Percentiles rank a stretch among this genome's conserved stretches.
These are phyloP conservation scores for Phengaris arion DNA, from an alignment of 2,888 invertebrate species.

Conservation along the genomic window DNA sequence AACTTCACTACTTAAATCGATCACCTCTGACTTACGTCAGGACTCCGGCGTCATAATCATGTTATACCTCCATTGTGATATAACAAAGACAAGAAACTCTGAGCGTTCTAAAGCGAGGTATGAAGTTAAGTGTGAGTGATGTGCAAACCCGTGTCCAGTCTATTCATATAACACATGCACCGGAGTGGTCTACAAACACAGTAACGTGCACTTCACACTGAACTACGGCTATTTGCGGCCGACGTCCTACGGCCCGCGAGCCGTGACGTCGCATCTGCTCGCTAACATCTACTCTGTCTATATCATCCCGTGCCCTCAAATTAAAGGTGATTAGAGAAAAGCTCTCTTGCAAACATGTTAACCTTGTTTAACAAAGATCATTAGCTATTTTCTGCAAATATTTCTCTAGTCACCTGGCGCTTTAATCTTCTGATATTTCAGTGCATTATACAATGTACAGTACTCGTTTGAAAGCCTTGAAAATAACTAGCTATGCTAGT, in stretches of 20 bases:
- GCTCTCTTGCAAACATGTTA: background rate
- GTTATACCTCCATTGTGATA: background rate
- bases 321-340: conserved; percentile 17
- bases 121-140: conserved; percentile 11
- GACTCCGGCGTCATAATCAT: background rate
- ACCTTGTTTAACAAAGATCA: background rate
- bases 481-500: background rate
- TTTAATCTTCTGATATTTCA: conserved; percentile 12
- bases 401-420: conserved; percentile 17
- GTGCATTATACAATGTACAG: background rate
- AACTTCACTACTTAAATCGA: background rate
- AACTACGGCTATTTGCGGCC: conserved; percentile 41
- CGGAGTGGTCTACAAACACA: conserved; percentile 46
- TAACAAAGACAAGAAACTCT: background rate
- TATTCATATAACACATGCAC: conserved; percentile 17
- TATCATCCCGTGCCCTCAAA: background rate
- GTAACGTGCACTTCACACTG: conserved; percentile 52
- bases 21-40: background rate
- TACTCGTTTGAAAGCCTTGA: background rate
- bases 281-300: background rate
- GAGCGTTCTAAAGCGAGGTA: background rate
- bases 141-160: conserved; percentile 9
- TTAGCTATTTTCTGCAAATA: background rate
- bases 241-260: conserved; percentile 3
- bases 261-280: conserved; percentile 2